phyloP scores from a whole-genome alignment of 2,797 vertebrate genomes.

The Mus spretus region DNA sequence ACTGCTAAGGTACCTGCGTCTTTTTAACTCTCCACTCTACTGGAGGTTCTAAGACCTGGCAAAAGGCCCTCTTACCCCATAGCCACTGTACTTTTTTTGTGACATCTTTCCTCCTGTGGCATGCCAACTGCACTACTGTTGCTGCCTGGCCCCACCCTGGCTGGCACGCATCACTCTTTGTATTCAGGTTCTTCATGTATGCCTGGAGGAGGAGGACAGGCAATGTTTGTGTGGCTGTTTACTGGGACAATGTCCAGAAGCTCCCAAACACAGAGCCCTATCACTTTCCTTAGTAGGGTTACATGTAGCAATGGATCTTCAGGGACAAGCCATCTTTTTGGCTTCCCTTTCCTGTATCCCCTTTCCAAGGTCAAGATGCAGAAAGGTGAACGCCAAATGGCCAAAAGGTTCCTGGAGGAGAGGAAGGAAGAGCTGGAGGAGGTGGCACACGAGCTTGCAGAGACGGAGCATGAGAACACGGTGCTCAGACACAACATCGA shows the following conservation, averaged over 20 bases:
- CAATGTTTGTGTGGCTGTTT: background rate
- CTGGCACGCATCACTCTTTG: background rate
- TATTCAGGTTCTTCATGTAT: background rate
- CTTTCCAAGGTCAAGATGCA: slow-evolving; percentile 87
- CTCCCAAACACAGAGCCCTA: background rate
- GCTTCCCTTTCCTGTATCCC: slow-evolving; percentile 6
- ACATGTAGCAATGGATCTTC: background rate
- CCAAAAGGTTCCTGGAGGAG: slow-evolving; percentile 92
- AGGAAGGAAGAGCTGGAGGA: slow-evolving; percentile 94
- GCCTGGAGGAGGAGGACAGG: background rate
- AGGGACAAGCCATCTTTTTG: background rate
- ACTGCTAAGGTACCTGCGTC: background rate
- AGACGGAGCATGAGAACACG: slow-evolving; percentile 92
- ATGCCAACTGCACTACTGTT: background rate
- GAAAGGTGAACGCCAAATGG: slow-evolving; percentile 89
- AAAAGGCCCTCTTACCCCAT: background rate
- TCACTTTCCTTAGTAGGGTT: background rate
- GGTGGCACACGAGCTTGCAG: slow-evolving; percentile 93
- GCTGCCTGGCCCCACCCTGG: background rate
- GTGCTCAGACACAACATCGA: slow-evolving; percentile 92
- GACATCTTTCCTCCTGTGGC: background rate
- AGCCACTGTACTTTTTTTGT: background rate
- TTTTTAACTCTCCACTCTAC: background rate
- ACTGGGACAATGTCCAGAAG: background rate
- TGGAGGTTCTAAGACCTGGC: background rate